Percentiles rank a stretch among this genome's conserved stretches.
Evolutionary conservation across 2,113 vertebrate genomes (phyloP).

Genomic region (Puma concolor): DNA sequence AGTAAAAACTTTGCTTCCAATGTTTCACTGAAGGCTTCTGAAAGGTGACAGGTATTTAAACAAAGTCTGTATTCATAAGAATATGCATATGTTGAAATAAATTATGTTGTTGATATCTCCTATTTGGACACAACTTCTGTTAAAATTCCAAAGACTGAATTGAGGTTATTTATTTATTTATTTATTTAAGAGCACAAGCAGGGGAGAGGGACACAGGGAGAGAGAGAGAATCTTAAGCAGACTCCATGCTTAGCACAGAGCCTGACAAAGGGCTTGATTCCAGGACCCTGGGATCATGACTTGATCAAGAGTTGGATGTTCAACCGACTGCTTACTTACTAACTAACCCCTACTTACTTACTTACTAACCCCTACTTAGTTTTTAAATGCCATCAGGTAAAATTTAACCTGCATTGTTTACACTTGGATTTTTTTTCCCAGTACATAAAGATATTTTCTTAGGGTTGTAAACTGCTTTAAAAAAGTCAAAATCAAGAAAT

Average conservation of each 20-base stretch:
- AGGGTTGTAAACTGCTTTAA: background rate
- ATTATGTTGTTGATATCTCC: background rate
- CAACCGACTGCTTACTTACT: too few relatives aligned
- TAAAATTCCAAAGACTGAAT: background rate
- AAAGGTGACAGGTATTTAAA: background rate
- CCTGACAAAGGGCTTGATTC: too few relatives aligned
- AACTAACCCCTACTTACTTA: too few relatives aligned
- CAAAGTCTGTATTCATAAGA: background rate
- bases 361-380: background rate
- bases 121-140: background rate
- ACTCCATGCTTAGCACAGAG: too few relatives aligned
- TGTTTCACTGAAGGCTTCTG: background rate
- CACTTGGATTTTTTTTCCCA: background rate
- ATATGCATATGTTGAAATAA: background rate
- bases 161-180: background rate
- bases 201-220: too few relatives aligned
- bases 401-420: background rate
- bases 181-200: too few relatives aligned
- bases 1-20: background rate
- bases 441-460: background rate
- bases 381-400: conserved; percentile 32
- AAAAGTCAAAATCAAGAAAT: conserved; percentile 18
- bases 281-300: too few relatives aligned
- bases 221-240: too few relatives aligned
- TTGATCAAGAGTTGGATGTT: too few relatives aligned